Evolutionary conservation across 1,140 invertebrate species (phyloP).

Genomic region (Drosophila asahinai): DNA sequence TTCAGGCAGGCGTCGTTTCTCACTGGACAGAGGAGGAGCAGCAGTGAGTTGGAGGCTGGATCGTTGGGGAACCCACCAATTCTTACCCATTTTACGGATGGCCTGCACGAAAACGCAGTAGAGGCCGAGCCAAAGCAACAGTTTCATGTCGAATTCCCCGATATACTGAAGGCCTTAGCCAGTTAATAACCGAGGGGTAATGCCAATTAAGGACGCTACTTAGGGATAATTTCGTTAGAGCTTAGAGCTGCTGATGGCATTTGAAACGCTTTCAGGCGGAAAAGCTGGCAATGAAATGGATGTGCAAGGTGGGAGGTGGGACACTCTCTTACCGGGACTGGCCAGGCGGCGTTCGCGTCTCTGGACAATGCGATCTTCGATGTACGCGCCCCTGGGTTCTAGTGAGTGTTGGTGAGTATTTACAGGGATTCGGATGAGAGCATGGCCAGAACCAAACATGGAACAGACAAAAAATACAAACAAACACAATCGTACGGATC

Average conservation of each 20-base stretch:
- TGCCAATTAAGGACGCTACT: too few species aligned
- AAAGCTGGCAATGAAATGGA: not conserved
- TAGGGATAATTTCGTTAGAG: too few species aligned
- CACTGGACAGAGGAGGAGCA: not conserved
- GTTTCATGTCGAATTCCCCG: not conserved
- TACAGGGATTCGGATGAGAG: slow-evolving; percentile 45
- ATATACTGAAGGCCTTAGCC: not conserved
- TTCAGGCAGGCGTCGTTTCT: slow-evolving; percentile 36
- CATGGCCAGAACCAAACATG: slow-evolving; percentile 54
- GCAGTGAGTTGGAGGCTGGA: too few species aligned
- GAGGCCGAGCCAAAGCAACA: not conserved
- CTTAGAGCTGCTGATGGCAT: not conserved
- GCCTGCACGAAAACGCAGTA: not conserved
- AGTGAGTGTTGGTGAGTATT: slow-evolving; percentile 52
- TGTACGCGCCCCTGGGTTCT: slow-evolving; percentile 77
- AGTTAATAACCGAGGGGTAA: too few species aligned
- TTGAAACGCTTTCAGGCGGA: slow-evolving; percentile 19
- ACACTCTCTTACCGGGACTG: slow-evolving; percentile 82
- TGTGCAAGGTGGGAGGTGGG: not conserved
- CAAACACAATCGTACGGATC: not conserved
- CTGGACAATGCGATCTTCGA: slow-evolving; percentile 84
- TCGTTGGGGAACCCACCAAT: not conserved
- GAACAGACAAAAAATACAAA: slow-evolving; percentile 44
- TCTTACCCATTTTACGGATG: not conserved
- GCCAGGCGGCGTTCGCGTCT: slow-evolving; percentile 80